These are phyloP conservation scores for Antennarius maculatus DNA, from an alignment of 2,797 vertebrate genomes.

Conservation along the genomic window DNA sequence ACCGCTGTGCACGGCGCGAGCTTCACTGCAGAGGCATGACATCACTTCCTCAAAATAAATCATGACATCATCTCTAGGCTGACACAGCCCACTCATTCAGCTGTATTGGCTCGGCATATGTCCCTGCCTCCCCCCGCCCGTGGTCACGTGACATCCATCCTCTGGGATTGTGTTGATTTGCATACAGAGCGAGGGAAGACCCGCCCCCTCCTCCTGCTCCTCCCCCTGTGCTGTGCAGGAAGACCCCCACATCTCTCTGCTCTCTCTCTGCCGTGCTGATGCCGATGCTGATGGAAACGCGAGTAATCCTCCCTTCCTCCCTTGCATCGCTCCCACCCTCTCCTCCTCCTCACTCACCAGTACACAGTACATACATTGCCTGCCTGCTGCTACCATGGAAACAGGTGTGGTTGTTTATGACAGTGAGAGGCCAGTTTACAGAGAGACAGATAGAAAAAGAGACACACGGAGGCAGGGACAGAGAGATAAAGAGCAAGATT, in stretches of 20 bases:
- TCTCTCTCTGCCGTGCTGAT: slow-evolving; percentile 58
- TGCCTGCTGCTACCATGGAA: slow-evolving; percentile 83
- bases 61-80: slow-evolving; percentile 82
- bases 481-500: slow-evolving; percentile 66
- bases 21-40: slow-evolving; percentile 81
- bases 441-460: slow-evolving; percentile 64
- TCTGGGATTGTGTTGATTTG: slow-evolving; percentile 65
- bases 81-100: slow-evolving; percentile 66
- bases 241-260: slow-evolving; percentile 63
- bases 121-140: slow-evolving; percentile 49
- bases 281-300: slow-evolving; percentile 77
- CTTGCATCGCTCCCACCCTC: slow-evolving; percentile 58
- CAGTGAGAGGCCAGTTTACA: slow-evolving; percentile 75
- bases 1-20: slow-evolving; percentile 49
- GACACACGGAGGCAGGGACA: slow-evolving; percentile 57
- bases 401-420: slow-evolving; percentile 87
- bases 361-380: slow-evolving; percentile 73
- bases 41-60: slow-evolving; percentile 86
- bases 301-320: slow-evolving; percentile 64
- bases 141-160: slow-evolving; percentile 67
- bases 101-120: slow-evolving; percentile 59
- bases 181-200: slow-evolving; percentile 60
- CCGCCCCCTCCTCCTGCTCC: slow-evolving; percentile 53
- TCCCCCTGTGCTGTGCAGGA: slow-evolving; percentile 61
- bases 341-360: slow-evolving; percentile 75